Conservation (phyloP, 2,888 invertebrate species). For the Cosmia trapezina region DNA sequence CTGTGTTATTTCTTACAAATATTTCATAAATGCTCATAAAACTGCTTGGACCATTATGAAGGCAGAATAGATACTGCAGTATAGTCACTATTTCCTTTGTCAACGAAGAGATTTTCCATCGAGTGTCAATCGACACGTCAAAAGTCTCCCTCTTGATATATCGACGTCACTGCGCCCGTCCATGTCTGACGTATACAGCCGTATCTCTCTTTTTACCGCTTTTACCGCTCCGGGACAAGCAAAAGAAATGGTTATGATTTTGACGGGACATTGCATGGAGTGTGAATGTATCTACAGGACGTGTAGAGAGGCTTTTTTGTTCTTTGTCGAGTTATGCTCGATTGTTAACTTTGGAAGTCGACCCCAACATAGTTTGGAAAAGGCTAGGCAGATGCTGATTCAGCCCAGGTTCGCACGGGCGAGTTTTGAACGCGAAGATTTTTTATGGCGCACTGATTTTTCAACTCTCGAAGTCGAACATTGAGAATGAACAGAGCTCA, state of each 20-base stretch:
- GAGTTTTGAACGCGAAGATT: no score
- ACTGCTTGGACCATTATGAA: background rate
- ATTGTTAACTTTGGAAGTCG: background rate
- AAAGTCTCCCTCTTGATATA: constrained; percentile 45
- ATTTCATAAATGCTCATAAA: constrained; percentile 1
- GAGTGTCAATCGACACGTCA: constrained; percentile 52
- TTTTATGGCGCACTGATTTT: no score
- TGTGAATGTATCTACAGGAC: background rate
- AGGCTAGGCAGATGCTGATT: background rate
- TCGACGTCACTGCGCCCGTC: constrained; percentile 34
- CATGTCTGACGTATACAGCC: constrained; percentile 14
- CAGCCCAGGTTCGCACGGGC: no score
- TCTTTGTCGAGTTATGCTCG: background rate
- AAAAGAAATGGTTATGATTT: constrained; percentile 48
- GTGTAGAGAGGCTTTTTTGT: background rate
- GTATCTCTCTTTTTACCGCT: constrained; percentile 24
- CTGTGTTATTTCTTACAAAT: no score
- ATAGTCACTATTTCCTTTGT: constrained; percentile 45
- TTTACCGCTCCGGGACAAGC: constrained; percentile 7
- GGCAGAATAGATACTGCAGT: background rate
- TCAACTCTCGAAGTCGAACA: no score
- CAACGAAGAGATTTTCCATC: constrained; percentile 43
- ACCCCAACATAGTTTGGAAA: no score
- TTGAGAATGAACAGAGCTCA: no score
- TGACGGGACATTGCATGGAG: constrained; percentile 18